Evolutionary conservation across 2,888 invertebrate species (phyloP).

Genomic region (Lottia gigantea): DNA sequence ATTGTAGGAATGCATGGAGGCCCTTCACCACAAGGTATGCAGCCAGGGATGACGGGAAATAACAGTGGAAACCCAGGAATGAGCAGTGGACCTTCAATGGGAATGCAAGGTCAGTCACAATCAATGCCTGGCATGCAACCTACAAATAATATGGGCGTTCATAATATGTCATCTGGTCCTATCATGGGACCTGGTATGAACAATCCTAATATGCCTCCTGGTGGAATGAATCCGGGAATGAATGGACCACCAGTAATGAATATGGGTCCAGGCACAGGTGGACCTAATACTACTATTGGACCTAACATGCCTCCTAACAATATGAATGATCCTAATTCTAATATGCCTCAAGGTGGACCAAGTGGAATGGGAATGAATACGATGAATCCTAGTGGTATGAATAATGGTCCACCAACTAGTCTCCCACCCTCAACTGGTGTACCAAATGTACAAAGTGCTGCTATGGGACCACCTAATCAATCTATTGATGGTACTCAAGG

Average conservation of each 20-base stretch:
- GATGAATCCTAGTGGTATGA: constrained; percentile 21
- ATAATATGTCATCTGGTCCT: constrained; percentile 8
- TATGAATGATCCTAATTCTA: constrained; percentile 22
- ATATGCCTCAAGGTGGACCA: constrained; percentile 21
- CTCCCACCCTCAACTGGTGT: constrained; percentile 23
- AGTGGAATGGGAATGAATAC: constrained; percentile 19
- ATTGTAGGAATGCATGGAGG: constrained; percentile 1
- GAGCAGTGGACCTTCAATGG: constrained; percentile 32
- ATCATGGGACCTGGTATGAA: constrained; percentile 29
- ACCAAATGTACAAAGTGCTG: constrained; percentile 34
- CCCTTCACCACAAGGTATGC: constrained; percentile 20
- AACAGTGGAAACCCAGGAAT: constrained; percentile 35
- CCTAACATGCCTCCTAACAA: constrained; percentile 29
- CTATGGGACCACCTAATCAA: constrained; percentile 38
- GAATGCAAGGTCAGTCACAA: constrained; percentile 22
- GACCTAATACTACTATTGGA: constrained; percentile 44
- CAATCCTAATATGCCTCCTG: constrained; percentile 24
- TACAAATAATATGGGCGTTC: constrained; percentile 27
- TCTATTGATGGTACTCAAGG: constrained; percentile 34
- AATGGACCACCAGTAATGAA: constrained; percentile 40
- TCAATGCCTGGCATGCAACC: constrained; percentile 17
- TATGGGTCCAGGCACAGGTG: constrained; percentile 28
- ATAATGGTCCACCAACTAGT: constrained; percentile 16
- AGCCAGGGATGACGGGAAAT: constrained; percentile 15
- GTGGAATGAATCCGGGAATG: constrained; percentile 27